Conservation (phyloP, 1,140 invertebrate species). For the Himalopsyche phryganea region DNA sequence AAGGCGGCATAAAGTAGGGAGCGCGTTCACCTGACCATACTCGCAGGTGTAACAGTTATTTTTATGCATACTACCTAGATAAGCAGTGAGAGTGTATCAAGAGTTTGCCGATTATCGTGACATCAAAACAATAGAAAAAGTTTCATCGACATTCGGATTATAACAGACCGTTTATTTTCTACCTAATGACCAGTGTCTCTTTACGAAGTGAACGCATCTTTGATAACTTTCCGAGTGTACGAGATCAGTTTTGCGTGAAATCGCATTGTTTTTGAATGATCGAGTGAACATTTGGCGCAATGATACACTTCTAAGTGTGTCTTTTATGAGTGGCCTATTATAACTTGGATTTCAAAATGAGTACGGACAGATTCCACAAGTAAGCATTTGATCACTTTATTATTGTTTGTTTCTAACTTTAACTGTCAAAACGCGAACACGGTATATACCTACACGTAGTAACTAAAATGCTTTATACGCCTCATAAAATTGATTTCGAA, state of each 20-base stretch:
- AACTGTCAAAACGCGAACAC: constrained; percentile 12
- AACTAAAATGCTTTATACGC: too few relatives aligned
- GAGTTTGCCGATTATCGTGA: constrained; percentile 12
- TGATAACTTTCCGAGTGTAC: too few relatives aligned
- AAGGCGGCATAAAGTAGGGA: constrained; percentile 8
- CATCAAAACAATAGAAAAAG: constrained; percentile 25
- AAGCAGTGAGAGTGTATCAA: constrained; percentile 4
- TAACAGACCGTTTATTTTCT: not conserved
- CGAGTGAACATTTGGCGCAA: constrained; percentile 18
- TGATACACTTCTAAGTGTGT: constrained; percentile 25
- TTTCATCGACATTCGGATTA: not conserved
- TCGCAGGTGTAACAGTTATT: constrained; percentile 26
- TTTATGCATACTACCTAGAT: constrained; percentile 6
- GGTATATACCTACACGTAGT: too few relatives aligned
- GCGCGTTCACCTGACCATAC: constrained; percentile 15
- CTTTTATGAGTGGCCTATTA: constrained; percentile 8
- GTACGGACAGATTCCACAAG: constrained; percentile 30
- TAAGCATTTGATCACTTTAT: constrained; percentile 22
- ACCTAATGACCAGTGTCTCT: not conserved
- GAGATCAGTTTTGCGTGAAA: too few relatives aligned
- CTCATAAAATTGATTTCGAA: too few relatives aligned
- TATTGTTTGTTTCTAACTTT: constrained; percentile 1
- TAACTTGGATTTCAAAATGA: constrained; percentile 26
- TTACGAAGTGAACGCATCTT: not conserved
- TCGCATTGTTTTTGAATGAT: constrained; percentile 21